A percentile compares a stretch with the other conserved stretches of the same genome.
Conservation (phyloP, 2,797 vertebrate species). For the Sebastes elongatus region DNA sequence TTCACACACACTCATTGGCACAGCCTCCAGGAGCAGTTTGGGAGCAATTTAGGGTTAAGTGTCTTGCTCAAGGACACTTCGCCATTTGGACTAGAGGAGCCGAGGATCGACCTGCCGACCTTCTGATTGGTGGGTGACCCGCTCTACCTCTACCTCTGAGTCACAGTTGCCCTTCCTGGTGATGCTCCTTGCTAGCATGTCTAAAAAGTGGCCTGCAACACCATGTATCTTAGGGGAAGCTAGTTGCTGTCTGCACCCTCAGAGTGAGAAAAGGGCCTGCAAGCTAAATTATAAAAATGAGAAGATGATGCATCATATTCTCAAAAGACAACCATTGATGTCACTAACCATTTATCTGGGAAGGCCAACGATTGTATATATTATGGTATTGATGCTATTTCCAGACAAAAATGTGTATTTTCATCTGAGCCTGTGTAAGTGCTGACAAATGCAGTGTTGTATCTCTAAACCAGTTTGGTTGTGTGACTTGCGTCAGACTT, state of each 20-base stretch:
- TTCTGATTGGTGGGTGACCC: too few species aligned
- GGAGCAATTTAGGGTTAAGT: too few species aligned
- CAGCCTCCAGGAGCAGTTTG: too few species aligned
- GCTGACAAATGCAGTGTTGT: not conserved
- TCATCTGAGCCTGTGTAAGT: not conserved
- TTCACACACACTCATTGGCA: too few species aligned
- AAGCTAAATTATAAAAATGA: not conserved
- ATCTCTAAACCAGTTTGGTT: not conserved
- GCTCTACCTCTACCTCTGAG: too few species aligned
- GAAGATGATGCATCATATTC: not conserved
- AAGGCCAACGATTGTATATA: not conserved
- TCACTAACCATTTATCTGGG: not conserved
- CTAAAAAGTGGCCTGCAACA: not conserved
- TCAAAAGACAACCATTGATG: not conserved
- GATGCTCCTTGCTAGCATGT: too few species aligned
- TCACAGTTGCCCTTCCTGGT: too few species aligned
- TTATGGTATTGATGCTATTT: not conserved
- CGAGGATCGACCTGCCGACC: too few species aligned
- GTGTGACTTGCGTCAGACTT: not conserved
- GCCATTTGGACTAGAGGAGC: too few species aligned
- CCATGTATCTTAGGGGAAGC: too few species aligned
- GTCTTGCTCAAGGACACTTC: too few species aligned
- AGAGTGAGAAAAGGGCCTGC: not conserved
- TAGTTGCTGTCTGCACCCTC: not conserved
- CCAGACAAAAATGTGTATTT: slow-evolving; percentile 1